Conservation (phyloP, 37 sponge, comb jelly and placozoan genomes). For the Bolinopsis microptera region DNA sequence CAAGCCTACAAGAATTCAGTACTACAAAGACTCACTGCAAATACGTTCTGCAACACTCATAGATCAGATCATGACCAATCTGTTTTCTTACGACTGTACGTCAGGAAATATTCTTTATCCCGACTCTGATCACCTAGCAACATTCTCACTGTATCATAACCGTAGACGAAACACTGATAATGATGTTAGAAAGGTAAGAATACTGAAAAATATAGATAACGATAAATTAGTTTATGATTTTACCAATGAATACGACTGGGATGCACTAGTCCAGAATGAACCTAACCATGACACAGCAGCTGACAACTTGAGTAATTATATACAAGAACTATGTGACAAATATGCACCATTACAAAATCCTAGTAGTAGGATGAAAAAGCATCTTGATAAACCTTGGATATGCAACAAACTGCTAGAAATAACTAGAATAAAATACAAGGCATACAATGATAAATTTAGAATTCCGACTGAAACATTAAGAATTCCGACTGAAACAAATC, state of each 20-base stretch:
- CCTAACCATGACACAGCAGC: no score
- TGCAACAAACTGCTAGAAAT: neutral
- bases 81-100: neutral
- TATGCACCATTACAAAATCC: neutral
- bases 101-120: conserved; percentile 9
- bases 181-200: neutral
- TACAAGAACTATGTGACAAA: neutral
- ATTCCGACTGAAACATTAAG: neutral
- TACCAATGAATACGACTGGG: neutral
- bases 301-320: neutral
- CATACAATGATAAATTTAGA: neutral
- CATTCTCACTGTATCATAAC: neutral
- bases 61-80: conserved; percentile 9
- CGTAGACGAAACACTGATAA: neutral
- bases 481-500: neutral
- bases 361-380: neutral
- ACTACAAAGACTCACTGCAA: conserved; percentile 4
- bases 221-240: neutral
- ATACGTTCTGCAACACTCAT: neutral
- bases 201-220: neutral
- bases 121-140: neutral
- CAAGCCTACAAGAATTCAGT: conserved; percentile 26
- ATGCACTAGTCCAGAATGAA: neutral
- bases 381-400: neutral
- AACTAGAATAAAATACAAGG: neutral